phyloP scores from a whole-genome alignment of 2,888 invertebrate species.

The Chymomyza procnemis region DNA sequence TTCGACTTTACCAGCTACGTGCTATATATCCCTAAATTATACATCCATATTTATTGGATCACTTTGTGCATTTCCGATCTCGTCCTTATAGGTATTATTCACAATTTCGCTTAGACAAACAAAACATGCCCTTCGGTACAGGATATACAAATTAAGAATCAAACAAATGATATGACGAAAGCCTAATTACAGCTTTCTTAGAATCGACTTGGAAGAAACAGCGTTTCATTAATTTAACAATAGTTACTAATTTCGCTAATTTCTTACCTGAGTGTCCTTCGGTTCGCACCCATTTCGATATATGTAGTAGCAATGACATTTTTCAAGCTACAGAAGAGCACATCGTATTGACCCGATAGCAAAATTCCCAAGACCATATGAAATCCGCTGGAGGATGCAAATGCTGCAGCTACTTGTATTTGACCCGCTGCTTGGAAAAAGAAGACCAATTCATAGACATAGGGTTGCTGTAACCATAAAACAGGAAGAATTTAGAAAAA shows the following conservation, averaged over 20 bases:
- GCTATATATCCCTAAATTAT: too few species aligned
- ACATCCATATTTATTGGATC: too few species aligned
- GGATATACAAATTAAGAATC: too few species aligned
- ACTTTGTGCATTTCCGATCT: too few species aligned
- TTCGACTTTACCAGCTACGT: too few species aligned
- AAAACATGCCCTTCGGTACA: too few species aligned
- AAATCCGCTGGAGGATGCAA: conserved; percentile 66
- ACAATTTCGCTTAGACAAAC: too few species aligned
- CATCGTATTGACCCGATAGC: conserved; percentile 72
- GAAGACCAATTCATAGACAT: conserved; percentile 62
- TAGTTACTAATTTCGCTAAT: not conserved
- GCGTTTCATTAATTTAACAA: not conserved
- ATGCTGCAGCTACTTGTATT: conserved; percentile 71
- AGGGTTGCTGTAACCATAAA: conserved; percentile 49
- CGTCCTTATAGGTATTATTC: too few species aligned
- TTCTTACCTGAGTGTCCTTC: not conserved
- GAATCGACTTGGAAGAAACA: too few species aligned
- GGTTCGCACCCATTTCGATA: conserved; percentile 44
- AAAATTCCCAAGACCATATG: conserved; percentile 72
- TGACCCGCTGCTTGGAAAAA: conserved; percentile 75
- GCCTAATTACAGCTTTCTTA: too few species aligned
- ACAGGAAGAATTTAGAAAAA: not conserved
- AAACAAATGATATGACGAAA: too few species aligned
- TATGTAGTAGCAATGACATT: conserved; percentile 69
- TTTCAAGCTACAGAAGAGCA: conserved; percentile 72